Evolutionary conservation across 2,888 invertebrate genomes (phyloP).

Genomic region (Synergus gifuensis): DNA sequence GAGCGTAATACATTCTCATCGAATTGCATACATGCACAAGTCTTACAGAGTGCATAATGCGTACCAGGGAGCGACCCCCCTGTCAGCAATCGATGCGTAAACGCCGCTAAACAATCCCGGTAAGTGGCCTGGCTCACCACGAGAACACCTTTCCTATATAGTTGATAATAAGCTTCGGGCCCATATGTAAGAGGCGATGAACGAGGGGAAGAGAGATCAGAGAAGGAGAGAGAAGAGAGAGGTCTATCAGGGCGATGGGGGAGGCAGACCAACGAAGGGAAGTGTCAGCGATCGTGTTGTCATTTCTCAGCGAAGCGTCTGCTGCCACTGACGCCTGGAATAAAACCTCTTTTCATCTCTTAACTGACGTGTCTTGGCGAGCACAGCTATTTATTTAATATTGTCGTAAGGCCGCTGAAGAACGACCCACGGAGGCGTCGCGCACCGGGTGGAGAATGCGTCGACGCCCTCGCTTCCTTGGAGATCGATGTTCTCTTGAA

Average conservation of each 20-base stretch:
- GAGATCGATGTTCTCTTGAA: slow-evolving; percentile 55
- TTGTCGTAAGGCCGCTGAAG: slow-evolving; percentile 62
- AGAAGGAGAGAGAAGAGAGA: slow-evolving; percentile 28
- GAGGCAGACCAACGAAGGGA: slow-evolving; percentile 48
- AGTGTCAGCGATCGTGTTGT: slow-evolving; percentile 70
- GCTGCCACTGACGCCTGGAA: slow-evolving; percentile 52
- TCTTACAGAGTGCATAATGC: slow-evolving; percentile 55
- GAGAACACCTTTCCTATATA: slow-evolving; percentile 58
- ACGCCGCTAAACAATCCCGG: slow-evolving; percentile 68
- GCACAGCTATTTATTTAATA: slow-evolving; percentile 70
- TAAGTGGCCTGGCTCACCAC: slow-evolving; percentile 61
- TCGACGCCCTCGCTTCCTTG: slow-evolving; percentile 47
- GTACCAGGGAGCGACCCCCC: slow-evolving; percentile 56
- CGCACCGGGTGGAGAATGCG: slow-evolving; percentile 25
- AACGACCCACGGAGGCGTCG: slow-evolving; percentile 36
- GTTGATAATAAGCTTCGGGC: slow-evolving; percentile 61
- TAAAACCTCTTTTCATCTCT: slow-evolving; percentile 48
- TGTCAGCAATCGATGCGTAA: slow-evolving; percentile 66
- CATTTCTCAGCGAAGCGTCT: slow-evolving; percentile 66
- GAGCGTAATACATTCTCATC: neutral
- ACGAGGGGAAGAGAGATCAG: slow-evolving; percentile 30
- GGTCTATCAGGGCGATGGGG: slow-evolving; percentile 36
- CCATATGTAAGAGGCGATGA: slow-evolving; percentile 38
- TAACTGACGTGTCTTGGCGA: slow-evolving; percentile 55
- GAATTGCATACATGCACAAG: slow-evolving; percentile 27